Percentiles rank a stretch among this genome's conserved stretches.
Conservation (phyloP, 1,140 invertebrate genomes). For the Arctopsyche grandis region DNA sequence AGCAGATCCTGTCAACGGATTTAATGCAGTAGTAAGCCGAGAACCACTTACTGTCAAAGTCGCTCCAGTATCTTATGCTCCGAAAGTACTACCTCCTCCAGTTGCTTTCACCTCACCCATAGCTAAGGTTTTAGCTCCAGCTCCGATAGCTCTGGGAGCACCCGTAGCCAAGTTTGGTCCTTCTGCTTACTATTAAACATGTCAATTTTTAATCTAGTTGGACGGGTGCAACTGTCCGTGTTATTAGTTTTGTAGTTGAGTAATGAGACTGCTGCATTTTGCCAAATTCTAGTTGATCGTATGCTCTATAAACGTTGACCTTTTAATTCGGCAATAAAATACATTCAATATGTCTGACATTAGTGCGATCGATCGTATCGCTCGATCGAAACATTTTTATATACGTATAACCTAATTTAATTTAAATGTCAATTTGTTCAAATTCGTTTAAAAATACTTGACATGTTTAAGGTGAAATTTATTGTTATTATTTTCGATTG, state of each 20-base stretch:
- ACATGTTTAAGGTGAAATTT: too few relatives aligned
- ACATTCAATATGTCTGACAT: not conserved
- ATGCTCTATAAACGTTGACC: not conserved
- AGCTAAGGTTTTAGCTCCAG: not conserved
- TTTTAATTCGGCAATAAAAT: conserved; percentile 1
- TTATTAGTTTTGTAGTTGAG: not conserved
- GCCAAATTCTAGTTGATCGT: too few relatives aligned
- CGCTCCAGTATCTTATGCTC: not conserved
- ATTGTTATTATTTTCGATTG: too few relatives aligned
- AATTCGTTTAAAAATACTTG: not conserved
- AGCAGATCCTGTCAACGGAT: conserved; percentile 67
- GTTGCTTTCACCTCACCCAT: not conserved
- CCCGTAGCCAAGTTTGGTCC: not conserved
- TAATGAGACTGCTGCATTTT: not conserved
- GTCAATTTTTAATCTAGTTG: not conserved
- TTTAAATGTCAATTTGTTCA: not conserved
- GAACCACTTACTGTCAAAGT: conserved; percentile 55
- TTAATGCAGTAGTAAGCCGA: conserved; percentile 62
- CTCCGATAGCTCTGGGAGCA: not conserved
- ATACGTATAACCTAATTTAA: not conserved
- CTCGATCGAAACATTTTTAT: not conserved
- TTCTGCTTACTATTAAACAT: not conserved
- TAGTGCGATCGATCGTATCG: not conserved
- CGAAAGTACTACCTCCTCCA: not conserved
- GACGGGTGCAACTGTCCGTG: too few relatives aligned